Base-by-base conservation (phyloP, 2,888 invertebrate genomes). In the Cyclophora punctaria region DNA sequence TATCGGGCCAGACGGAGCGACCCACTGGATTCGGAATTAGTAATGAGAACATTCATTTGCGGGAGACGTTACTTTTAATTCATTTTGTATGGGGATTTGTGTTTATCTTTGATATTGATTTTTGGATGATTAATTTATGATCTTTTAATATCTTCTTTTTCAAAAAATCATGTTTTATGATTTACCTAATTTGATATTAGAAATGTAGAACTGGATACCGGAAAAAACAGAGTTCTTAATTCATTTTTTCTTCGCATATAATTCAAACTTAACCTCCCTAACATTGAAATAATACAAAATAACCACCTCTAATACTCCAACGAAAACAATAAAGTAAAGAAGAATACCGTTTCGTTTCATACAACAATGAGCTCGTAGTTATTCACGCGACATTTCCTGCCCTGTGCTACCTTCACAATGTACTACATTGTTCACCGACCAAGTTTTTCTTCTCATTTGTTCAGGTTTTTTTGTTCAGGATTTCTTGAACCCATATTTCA, bases 401-500 rank as follows among this genome's bases (percentile, higher is more conserved):
- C 77, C 76, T 71, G 76, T 73, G 79, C 72, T 74, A 74, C 54
- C 59, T 53, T 60, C 69, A 69, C 78, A 73, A 77, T 81, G 79
- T 79, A 65, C 68, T 82, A 37, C 37, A 37, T 78, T 72, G 73
- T 73, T 69, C 50, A 64, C 68, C 69, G 78, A 83, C 76, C 37
- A 37, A 37, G 37, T 82, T 86, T 83, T 80, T 83, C 83, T 80
- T 78, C 83, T 85, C 83, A 83, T 83, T 86, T 85, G 82, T 81
- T 70, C 54, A 37, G 48, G 49, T 47, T 74, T 80, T 76, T 73
- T 66, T 57, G 55, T 51, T 56, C 85, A 85, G 87, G 87, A 87
- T 88, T 81, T 85, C 87, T 86, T 81, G 80, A 78, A 77, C 84
- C 84, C 87, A 83, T 88, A 87, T 88, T 87, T 88, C 82, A 87